Evolutionary conservation across 2,888 invertebrate species (phyloP).

Genomic region (Noctua fimbriata): DNA sequence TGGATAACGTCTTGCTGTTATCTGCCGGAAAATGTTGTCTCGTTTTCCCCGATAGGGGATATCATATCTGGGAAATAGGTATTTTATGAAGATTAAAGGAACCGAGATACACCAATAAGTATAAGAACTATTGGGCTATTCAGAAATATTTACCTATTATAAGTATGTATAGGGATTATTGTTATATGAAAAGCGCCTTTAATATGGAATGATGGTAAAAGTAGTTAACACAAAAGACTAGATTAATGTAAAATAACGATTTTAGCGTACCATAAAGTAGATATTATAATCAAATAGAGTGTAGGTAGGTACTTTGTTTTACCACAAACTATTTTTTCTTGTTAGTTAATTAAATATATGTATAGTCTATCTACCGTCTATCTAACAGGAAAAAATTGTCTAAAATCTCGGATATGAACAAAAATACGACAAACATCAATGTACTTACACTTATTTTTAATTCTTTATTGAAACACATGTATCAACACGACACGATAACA

Average conservation of each 20-base stretch:
- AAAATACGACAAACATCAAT: slow-evolving; percentile 5
- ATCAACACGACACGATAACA: slow-evolving; percentile 18
- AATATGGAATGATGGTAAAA: neutral
- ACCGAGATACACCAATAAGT: neutral
- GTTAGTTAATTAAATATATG: neutral
- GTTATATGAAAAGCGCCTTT: neutral
- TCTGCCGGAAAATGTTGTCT: slow-evolving; percentile 6
- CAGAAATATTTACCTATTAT: neutral
- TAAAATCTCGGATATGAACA: slow-evolving; percentile 7
- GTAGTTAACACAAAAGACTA: neutral
- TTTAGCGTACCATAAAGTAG: neutral
- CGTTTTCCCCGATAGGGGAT: neutral
- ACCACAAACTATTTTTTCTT: neutral
- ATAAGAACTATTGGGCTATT: neutral
- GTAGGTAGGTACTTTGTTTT: neutral
- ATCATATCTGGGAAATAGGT: neutral
- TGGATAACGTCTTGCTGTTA: slow-evolving; percentile 18
- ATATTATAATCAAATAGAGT: neutral
- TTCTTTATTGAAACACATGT: slow-evolving; percentile 22
- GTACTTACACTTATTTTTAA: slow-evolving; percentile 35
- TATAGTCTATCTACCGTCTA: neutral
- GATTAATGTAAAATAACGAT: neutral
- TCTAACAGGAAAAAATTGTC: slow-evolving; percentile 18
- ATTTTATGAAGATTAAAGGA: neutral
- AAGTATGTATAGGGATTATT: neutral